Percentiles rank a stretch among this genome's conserved stretches.
Evolutionary conservation across 2,888 invertebrate genomes (phyloP).

Genomic region (Saturnia pavonia): DNA sequence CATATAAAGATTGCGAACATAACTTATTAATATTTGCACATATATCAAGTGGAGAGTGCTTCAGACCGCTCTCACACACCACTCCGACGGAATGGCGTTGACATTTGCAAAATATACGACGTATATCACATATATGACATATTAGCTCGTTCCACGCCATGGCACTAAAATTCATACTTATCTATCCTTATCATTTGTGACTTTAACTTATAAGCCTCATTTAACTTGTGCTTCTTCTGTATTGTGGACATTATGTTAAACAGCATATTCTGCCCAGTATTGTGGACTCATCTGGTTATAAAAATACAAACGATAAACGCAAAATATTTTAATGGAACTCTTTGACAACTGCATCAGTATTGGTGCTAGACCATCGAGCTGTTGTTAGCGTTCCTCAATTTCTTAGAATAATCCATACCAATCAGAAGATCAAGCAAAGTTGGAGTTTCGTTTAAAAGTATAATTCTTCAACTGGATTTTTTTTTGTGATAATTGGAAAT

Average conservation of each 20-base stretch:
- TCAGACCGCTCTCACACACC: neutral
- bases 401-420: too few relatives aligned
- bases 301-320: too few relatives aligned
- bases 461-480: too few relatives aligned
- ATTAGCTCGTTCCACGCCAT: neutral
- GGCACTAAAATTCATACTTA: neutral
- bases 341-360: too few relatives aligned
- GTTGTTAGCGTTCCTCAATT: too few relatives aligned
- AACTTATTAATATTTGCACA: conserved; percentile 6
- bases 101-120: conserved; percentile 1
- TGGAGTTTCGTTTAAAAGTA: too few relatives aligned
- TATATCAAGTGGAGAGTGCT: neutral
- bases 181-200: neutral
- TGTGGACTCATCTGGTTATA: too few relatives aligned
- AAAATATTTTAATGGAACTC: too few relatives aligned
- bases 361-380: too few relatives aligned
- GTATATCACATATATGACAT: neutral
- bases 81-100: neutral
- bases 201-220: neutral
- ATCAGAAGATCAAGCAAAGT: too few relatives aligned
- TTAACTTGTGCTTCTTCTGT: neutral
- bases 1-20: neutral
- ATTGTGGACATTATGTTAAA: neutral
- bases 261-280: too few relatives aligned
- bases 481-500: too few relatives aligned